A percentile compares a stretch with the other conserved stretches of the same genome.
Evolutionary conservation across 2,888 invertebrate genomes (phyloP).

Genomic region (Idaea dimidiata): DNA sequence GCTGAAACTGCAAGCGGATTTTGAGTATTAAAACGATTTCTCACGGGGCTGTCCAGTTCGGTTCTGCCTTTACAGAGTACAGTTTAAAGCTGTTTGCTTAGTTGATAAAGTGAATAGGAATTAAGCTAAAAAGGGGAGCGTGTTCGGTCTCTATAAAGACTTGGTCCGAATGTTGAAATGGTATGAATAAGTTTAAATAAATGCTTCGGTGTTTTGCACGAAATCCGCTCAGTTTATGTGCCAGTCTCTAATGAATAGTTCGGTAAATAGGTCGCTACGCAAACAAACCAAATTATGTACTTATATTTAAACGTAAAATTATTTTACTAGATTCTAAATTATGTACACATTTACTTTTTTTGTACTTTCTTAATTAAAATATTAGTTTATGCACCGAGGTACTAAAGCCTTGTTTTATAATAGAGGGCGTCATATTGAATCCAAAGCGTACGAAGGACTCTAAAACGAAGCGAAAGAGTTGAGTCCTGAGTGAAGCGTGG

Average conservation of each 20-base stretch:
- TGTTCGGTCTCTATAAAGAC: slow-evolving; percentile 34
- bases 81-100: slow-evolving; percentile 57
- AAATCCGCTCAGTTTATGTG: slow-evolving; percentile 31
- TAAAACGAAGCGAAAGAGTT: no score
- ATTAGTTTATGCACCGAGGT: no score
- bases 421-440: no score
- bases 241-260: slow-evolving; percentile 16
- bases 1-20: slow-evolving; percentile 79
- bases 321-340: not conserved
- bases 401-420: no score
- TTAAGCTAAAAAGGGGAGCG: slow-evolving; percentile 51
- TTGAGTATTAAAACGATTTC: slow-evolving; percentile 80
- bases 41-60: slow-evolving; percentile 73
- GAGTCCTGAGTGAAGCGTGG: no score
- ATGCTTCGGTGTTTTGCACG: slow-evolving; percentile 32
- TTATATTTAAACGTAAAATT: not conserved
- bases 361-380: no score
- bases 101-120: slow-evolving; percentile 63
- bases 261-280: not conserved
- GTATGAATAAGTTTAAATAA: slow-evolving; percentile 40
- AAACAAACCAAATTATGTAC: not conserved
- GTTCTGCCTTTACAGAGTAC: slow-evolving; percentile 57
- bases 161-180: slow-evolving; percentile 32
- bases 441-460: no score
- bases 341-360: not conserved